Evolutionary conservation across 1,140 invertebrate species (phyloP), one percentile per base, ranked within the genome.

Genomic region (Gryllus bimaculatus): DNA sequence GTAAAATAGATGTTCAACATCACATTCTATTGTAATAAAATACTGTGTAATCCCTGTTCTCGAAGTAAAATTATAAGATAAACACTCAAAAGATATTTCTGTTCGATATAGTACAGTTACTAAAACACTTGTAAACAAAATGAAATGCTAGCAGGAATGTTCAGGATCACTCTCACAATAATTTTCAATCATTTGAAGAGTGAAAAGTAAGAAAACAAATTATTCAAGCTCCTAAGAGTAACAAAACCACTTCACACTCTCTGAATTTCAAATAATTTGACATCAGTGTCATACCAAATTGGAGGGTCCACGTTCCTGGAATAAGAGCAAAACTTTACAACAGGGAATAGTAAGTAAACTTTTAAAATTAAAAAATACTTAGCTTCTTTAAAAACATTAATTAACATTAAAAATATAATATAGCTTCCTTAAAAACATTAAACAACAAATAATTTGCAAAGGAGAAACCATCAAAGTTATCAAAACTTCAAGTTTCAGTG

Each of bases 281-380:
- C 97, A 85, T 98, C 96, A 0, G 98, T 99, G 84, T 99, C 98
- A 86, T 98, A 99, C 98, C 98, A 99, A 83, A 99, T 96, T 0
- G 98, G 97, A 26, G 98, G 98, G 86, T 99, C 97, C 75, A 98
- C 93, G 88, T 99, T 99, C 83, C 96, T 96, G 86, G 48, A 87
- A 89, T 85, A 83, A 81, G 84, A 82, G 83, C 84, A 83, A 80
- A 83, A 76, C 77, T 48, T 66, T 80, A 75, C 79, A 73, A 78
- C 79, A 76, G 10, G 81, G 76, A 81, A n/a, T 54, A 73, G 39
- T 21, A 48, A 76, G 1, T 5, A 39, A 39, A 21, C 10, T 3
- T 13, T 13, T 18, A 66, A 66, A 66, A 66, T 18, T 3, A 66
- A 2, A 18, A 66, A 66, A 66, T 18, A 54, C 49, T 8, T 54